Conservation (phyloP, 1,140 invertebrate genomes). For the Tetramorium parvispinum region DNA sequence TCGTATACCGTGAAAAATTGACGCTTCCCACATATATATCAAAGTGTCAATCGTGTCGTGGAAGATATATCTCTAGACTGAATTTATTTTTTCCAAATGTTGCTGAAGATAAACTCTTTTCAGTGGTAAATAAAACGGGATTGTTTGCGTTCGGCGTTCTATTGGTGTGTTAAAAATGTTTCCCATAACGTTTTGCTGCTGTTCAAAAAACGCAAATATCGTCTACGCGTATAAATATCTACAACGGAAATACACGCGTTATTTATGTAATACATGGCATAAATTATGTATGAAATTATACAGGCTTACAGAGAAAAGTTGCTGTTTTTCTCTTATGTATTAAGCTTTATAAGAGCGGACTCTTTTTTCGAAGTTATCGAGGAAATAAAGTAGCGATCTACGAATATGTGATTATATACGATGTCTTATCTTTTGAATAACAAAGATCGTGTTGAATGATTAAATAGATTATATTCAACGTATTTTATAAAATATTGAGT, state of each 20-base stretch:
- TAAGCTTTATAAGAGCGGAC: not conserved
- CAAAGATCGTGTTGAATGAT: slow-evolving; percentile 17
- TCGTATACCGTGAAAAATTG: slow-evolving; percentile 20
- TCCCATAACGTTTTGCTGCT: not conserved
- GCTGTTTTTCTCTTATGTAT: not conserved
- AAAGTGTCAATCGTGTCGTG: slow-evolving; percentile 29
- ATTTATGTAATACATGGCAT: slow-evolving; percentile 14
- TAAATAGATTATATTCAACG: not conserved
- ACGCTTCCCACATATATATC: slow-evolving; percentile 7
- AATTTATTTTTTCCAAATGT: slow-evolving; percentile 42
- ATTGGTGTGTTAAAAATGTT: not conserved
- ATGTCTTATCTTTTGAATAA: slow-evolving; percentile 24
- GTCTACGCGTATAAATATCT: not conserved
- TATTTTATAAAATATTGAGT: not conserved
- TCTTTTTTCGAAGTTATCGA: not conserved
- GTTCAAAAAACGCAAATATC: not conserved
- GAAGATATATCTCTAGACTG: slow-evolving; percentile 23
- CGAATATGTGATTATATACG: not conserved
- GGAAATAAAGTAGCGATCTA: slow-evolving; percentile 15
- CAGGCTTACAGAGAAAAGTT: not conserved
- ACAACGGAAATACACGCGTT: not conserved
- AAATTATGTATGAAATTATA: slow-evolving; percentile 35
- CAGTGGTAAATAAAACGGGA: slow-evolving; percentile 8
- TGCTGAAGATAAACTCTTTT: slow-evolving; percentile 20
- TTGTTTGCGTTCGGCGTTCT: not conserved